Evolutionary conservation across 2,113 vertebrate genomes (phyloP), one percentile per base, ranked within the genome.

Genomic region (Sitta europaea): DNA sequence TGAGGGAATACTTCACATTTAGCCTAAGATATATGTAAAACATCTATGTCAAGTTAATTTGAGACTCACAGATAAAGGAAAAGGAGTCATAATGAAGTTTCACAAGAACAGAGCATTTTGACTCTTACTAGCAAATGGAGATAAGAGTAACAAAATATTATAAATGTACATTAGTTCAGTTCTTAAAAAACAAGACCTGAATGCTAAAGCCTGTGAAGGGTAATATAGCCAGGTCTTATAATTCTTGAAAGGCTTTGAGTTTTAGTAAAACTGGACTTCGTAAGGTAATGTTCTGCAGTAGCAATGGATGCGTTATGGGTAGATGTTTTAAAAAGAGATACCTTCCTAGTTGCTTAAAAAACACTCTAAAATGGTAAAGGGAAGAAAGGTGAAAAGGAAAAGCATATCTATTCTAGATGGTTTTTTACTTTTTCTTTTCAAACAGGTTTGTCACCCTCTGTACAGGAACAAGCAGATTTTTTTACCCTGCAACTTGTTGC

Each of bases 1-100:
- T 74, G 38, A 96, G 74, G 94, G 61, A 93, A 58, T 96, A 86
- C 85, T 97, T 94, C 71, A 95, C 14, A 33, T 96, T 96, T 97
- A 88, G 62, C 81, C 92, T 92, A 82, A 95, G 96, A 94, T 94
- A 66, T 40, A 73, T 73, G 40, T 91, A 81, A 94, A 97, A 81
- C 74, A 86, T 88, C 65, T 88, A 54, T 66, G 71, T 91, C 86
- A 89, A 94, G 17, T 92, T 96, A 94, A 96, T 97, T 96, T 96
- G 89, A 92, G 33, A 91, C 72, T 90, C 54, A 4, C 45, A 89
- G 80, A 76, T 93, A 92, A 93, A 90, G 71, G 86, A 93, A 92
- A 94, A 85, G 59, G 91, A 81, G 71, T 80, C 27, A 10, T 92
- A 96, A 93, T 79, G 65, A 94, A 76, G 40, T 92, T 71, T 90